These are phyloP conservation scores for Agrilus mali DNA, from an alignment of 2,888 invertebrate genomes.

Conservation along the genomic window DNA sequence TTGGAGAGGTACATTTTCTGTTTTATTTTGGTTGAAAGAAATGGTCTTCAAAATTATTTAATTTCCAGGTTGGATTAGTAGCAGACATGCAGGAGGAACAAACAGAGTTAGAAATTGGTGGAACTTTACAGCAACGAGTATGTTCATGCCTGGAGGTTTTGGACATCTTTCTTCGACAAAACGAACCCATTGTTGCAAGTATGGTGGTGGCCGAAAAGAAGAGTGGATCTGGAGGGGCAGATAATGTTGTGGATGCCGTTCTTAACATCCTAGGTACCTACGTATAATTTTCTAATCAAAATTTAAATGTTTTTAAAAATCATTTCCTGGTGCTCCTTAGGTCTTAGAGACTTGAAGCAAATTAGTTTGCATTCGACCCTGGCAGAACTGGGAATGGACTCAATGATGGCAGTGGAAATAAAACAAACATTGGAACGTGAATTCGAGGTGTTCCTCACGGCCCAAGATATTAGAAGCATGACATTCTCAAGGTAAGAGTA, in stretches of 20 bases:
- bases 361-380: constrained; percentile 59
- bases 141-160: constrained; percentile 47
- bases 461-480: constrained; percentile 72
- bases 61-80: constrained; percentile 47
- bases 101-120: constrained; percentile 33
- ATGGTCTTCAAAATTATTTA: neutral
- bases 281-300: constrained; percentile 41
- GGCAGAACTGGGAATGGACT: constrained; percentile 92
- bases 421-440: constrained; percentile 85
- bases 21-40: neutral
- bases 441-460: constrained; percentile 73
- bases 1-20: constrained; percentile 65
- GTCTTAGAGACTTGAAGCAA: constrained; percentile 54
- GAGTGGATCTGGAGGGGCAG: constrained; percentile 44
- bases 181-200: constrained; percentile 56
- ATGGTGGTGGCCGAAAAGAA: constrained; percentile 82
- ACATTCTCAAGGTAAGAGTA: constrained; percentile 60
- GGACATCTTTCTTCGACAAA: constrained; percentile 57
- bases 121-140: constrained; percentile 56
- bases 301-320: neutral
- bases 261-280: constrained; percentile 39
- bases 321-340: constrained; percentile 22
- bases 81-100: constrained; percentile 33
- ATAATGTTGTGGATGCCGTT: constrained; percentile 60
- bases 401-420: constrained; percentile 93